Percentiles rank a stretch among this genome's conserved stretches.
Conservation (phyloP, 2,797 vertebrate genomes). For the Gymnocypris eckloni region DNA sequence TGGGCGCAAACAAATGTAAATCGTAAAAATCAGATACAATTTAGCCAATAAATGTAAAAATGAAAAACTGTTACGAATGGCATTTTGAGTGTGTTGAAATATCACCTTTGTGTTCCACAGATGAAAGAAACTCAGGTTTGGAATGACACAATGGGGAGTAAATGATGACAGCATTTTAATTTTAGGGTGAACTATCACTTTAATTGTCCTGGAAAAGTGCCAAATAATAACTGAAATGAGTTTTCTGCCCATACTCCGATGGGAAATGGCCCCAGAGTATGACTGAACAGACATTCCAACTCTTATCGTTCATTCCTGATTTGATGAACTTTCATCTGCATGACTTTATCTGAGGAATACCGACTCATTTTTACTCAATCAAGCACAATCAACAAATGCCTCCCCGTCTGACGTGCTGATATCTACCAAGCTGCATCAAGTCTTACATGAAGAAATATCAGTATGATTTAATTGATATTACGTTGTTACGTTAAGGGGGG, state of each 20-base stretch:
- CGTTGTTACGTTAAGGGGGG: background rate
- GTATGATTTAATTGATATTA: slow-evolving; percentile 30
- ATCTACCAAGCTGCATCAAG: background rate
- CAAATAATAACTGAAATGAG: slow-evolving; percentile 2
- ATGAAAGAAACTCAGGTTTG: background rate
- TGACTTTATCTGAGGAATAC: slow-evolving; percentile 59
- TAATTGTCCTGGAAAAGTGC: background rate
- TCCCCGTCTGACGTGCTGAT: slow-evolving; percentile 44
- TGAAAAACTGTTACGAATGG: background rate
- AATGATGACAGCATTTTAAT: background rate
- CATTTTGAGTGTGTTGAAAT: background rate
- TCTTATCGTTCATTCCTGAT: slow-evolving; percentile 56
- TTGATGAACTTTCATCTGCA: slow-evolving; percentile 65
- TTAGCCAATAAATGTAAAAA: background rate
- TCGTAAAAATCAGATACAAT: background rate
- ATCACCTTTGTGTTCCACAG: background rate
- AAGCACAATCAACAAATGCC: slow-evolving; percentile 57
- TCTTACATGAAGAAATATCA: slow-evolving; percentile 27
- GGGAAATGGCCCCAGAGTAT: slow-evolving; percentile 17
- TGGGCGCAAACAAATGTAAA: background rate
- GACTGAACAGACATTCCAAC: slow-evolving; percentile 56
- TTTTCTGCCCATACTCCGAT: background rate
- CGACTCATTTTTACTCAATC: slow-evolving; percentile 60
- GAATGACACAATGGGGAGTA: background rate
- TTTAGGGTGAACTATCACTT: background rate